Percentiles rank a stretch among this genome's conserved stretches.
Evolutionary conservation across 2,888 invertebrate genomes (phyloP).

Genomic region (Monoplex corrugatus): DNA sequence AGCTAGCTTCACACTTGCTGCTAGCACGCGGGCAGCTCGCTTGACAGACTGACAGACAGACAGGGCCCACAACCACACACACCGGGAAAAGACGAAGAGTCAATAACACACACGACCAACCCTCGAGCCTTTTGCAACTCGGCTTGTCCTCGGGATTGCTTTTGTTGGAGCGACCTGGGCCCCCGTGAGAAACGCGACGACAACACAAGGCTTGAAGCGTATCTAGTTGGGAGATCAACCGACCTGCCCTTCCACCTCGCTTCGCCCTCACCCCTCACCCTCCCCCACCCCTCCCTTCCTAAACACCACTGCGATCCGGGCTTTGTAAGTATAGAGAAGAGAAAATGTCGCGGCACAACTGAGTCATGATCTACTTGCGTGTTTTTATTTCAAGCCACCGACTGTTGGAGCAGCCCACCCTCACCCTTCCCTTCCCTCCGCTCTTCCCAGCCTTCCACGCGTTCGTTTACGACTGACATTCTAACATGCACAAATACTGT

Average conservation of each 20-base stretch:
- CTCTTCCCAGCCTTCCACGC: too few species aligned
- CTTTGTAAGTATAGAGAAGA: too few species aligned
- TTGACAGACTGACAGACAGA: conserved; percentile 25
- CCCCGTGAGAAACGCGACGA: conserved; percentile 19
- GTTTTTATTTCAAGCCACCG: too few species aligned
- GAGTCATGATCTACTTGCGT: too few species aligned
- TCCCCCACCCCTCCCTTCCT: neutral
- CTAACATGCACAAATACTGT: too few species aligned
- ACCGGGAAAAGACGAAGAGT: neutral
- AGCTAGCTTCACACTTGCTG: conserved; percentile 22
- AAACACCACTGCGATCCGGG: too few species aligned
- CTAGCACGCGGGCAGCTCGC: conserved; percentile 6
- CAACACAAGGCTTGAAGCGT: conserved; percentile 9
- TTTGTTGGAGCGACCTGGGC: too few species aligned
- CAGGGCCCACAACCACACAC: neutral
- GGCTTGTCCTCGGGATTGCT: neutral
- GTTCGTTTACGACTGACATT: too few species aligned
- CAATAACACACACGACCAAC: neutral
- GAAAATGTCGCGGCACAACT: too few species aligned
- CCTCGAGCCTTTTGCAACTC: neutral
- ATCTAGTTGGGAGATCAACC: conserved; percentile 5
- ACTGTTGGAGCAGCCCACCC: too few species aligned
- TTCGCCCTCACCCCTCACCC: neutral
- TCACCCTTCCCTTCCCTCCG: too few species aligned
- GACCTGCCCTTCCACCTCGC: neutral